These are phyloP conservation scores for Drosophila jambulina DNA, from an alignment of 1,140 invertebrate genomes.

Conservation along the genomic window DNA sequence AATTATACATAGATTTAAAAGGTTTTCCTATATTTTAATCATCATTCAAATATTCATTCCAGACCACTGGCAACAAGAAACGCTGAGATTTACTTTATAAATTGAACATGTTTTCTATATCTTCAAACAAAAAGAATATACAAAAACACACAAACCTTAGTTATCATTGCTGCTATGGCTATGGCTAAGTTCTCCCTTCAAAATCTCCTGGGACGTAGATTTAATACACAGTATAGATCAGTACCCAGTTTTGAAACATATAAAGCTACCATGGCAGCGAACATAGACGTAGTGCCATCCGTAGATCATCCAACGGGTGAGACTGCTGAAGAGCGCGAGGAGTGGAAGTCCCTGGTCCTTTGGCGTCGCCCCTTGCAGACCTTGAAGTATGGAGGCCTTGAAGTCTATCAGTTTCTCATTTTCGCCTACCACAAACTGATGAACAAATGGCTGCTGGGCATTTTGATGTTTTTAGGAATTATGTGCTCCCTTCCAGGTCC, in stretches of 20 bases:
- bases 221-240: not conserved
- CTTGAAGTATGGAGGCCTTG: constrained; percentile 92
- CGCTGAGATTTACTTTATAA: not conserved
- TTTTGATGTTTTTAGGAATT: constrained; percentile 53
- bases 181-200: not conserved
- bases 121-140: not conserved
- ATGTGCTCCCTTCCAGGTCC: constrained; percentile 84
- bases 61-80: not conserved
- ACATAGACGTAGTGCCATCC: no score
- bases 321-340: constrained; percentile 50
- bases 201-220: constrained; percentile 14
- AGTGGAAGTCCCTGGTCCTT: constrained; percentile 90
- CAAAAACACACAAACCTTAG: not conserved
- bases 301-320: not conserved
- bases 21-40: no score
- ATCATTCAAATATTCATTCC: not conserved
- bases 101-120: not conserved
- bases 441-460: constrained; percentile 84
- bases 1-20: not conserved
- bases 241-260: not conserved
- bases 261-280: constrained; percentile 1
- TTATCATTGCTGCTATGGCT: constrained; percentile 7
- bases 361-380: constrained; percentile 94
- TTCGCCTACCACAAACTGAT: constrained; percentile 86
- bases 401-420: constrained; percentile 88